These are phyloP conservation scores for Calliopum simillimum DNA, from an alignment of 2,888 invertebrate genomes.

Conservation along the genomic window DNA sequence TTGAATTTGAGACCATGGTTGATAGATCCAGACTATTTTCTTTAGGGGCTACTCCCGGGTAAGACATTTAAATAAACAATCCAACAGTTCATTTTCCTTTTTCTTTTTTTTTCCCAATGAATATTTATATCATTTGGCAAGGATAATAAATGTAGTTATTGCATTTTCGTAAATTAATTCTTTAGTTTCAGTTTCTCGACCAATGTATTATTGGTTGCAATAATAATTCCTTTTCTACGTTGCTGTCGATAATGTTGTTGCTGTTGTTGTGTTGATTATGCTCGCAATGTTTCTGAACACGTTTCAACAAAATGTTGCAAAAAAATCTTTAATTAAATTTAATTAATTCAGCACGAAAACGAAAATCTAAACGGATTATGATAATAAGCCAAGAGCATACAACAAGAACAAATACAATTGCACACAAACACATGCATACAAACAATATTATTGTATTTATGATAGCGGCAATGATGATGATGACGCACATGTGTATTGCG, in stretches of 20 bases:
- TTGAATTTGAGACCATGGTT: too few species aligned
- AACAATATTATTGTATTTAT: constrained; percentile 10
- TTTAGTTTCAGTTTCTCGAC: not conserved
- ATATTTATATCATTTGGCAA: too few species aligned
- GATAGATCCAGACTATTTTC: too few species aligned
- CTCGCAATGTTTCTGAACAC: constrained; percentile 44
- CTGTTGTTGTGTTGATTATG: not conserved
- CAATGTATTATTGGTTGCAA: too few species aligned
- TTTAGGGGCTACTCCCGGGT: too few species aligned
- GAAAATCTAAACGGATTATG: constrained; percentile 48
- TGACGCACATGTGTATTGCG: constrained; percentile 30
- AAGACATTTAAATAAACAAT: too few species aligned
- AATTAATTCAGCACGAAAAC: constrained; percentile 59
- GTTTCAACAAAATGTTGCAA: constrained; percentile 55
- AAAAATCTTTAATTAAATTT: constrained; percentile 64
- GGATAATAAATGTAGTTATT: not conserved
- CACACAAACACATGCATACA: constrained; percentile 22
- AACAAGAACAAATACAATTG: too few species aligned
- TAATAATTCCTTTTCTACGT: not conserved
- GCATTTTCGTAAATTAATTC: not conserved
- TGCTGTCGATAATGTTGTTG: not conserved
- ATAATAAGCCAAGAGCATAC: constrained; percentile 14
- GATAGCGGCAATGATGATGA: constrained; percentile 5
- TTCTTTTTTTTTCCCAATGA: too few species aligned
- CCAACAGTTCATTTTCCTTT: too few species aligned